These are phyloP conservation scores for Paratilapia polleni DNA, from an alignment of 2,113 vertebrate genomes.

Conservation along the genomic window DNA sequence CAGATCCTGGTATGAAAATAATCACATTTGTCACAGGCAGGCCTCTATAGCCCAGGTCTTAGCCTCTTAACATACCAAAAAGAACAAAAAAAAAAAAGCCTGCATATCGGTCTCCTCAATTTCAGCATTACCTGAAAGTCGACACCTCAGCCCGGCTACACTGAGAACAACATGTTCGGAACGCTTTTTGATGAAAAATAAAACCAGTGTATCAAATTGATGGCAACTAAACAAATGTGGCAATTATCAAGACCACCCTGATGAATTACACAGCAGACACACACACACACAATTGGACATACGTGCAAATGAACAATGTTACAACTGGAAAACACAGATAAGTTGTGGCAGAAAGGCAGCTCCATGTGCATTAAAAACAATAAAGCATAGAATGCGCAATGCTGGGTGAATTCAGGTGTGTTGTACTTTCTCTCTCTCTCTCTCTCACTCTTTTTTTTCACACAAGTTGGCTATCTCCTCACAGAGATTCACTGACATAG, in stretches of 20 bases:
- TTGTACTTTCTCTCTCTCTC: not conserved
- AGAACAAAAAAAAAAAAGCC: not conserved
- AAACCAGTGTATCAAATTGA: constrained; percentile 17
- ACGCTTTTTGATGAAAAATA: constrained; percentile 23
- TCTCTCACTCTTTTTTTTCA: not conserved
- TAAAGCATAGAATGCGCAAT: not conserved
- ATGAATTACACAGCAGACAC: not conserved
- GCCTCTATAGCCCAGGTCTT: not conserved
- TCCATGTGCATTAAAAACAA: not conserved
- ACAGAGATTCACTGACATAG: not conserved
- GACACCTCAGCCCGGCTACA: not conserved
- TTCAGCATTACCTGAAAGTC: constrained; percentile 23
- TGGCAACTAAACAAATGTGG: not conserved
- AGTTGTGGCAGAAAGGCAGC: not conserved
- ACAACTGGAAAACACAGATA: not conserved
- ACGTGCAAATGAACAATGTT: not conserved
- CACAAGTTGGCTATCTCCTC: not conserved
- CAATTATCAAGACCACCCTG: constrained; percentile 20
- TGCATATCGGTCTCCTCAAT: not conserved
- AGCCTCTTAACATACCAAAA: not conserved
- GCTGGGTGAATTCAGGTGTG: not conserved
- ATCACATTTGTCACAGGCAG: not conserved
- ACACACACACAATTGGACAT: not conserved
- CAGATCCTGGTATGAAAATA: not conserved
- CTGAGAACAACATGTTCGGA: not conserved